Evolutionary conservation across 1,140 invertebrate genomes (phyloP).

Genomic region (Augochlora pura): DNA sequence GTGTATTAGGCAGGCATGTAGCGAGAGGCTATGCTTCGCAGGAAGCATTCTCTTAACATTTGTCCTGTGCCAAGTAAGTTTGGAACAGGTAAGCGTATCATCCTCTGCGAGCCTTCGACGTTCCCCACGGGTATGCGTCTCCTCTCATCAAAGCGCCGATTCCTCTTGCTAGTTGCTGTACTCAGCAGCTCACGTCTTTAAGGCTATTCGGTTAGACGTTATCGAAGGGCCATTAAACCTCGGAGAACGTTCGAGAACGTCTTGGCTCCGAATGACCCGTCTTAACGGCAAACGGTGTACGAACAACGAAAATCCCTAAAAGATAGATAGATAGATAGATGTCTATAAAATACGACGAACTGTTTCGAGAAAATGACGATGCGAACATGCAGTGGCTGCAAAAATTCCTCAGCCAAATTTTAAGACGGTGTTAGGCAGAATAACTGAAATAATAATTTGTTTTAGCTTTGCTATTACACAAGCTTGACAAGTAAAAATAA

Average conservation of each 20-base stretch:
- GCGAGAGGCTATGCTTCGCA: too few species aligned
- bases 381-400: neutral
- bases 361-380: neutral
- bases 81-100: slow-evolving; percentile 7
- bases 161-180: slow-evolving; percentile 31
- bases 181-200: slow-evolving; percentile 56
- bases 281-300: neutral
- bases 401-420: too few species aligned
- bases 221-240: slow-evolving; percentile 29
- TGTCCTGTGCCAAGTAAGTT: neutral
- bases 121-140: slow-evolving; percentile 14
- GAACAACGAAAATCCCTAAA: neutral
- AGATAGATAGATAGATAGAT: neutral
- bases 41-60: neutral
- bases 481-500: too few species aligned
- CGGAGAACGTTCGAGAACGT: neutral
- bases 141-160: slow-evolving; percentile 34
- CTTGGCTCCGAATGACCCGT: neutral
- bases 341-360: neutral
- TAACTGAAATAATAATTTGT: too few species aligned
- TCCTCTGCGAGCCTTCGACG: neutral
- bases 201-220: slow-evolving; percentile 37
- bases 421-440: too few species aligned
- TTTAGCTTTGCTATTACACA: too few species aligned
- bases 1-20: too few species aligned